Conservation (phyloP, 2,888 invertebrate species). For the Cylindroiulus punctatus region DNA sequence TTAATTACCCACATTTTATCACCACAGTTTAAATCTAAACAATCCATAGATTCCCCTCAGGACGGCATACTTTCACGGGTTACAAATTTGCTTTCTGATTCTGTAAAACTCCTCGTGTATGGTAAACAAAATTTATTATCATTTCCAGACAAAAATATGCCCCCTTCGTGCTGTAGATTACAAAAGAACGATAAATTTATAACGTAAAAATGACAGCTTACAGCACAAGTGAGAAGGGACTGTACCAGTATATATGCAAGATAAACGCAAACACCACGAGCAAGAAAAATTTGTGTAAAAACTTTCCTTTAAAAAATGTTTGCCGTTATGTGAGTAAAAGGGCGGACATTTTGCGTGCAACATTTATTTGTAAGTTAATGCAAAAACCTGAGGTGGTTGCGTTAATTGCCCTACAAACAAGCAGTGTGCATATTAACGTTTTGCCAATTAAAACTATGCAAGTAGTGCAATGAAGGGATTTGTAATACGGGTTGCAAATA, state of each 20-base stretch:
- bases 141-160: constrained; percentile 12
- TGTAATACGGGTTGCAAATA: neutral
- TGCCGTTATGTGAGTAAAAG: neutral
- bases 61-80: neutral
- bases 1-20: neutral
- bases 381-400: neutral
- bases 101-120: neutral
- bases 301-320: neutral
- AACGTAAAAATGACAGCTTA: neutral
- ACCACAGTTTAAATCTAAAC: neutral
- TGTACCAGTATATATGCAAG: neutral
- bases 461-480: neutral
- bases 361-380: neutral
- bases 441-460: neutral
- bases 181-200: neutral
- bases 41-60: neutral
- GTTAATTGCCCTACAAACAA: neutral
- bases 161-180: neutral
- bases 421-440: neutral
- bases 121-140: neutral
- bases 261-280: neutral
- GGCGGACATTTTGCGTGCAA: neutral
- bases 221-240: neutral
- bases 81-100: neutral
- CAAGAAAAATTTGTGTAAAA: neutral